Evolutionary conservation across 2,113 vertebrate genomes (phyloP), one percentile per base, ranked within the genome.

Genomic region (Callionymus lyra): DNA sequence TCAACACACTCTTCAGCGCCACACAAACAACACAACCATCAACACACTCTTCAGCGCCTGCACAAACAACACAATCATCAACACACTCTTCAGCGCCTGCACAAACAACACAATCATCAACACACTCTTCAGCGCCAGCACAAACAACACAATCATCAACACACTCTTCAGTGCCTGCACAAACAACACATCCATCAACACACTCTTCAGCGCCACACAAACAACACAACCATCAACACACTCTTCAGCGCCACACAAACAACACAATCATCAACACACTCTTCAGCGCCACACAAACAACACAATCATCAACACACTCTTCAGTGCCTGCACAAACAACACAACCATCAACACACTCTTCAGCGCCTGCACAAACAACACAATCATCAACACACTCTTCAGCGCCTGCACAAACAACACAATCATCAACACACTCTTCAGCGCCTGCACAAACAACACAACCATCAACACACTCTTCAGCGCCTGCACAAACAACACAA

Each of bases 241-340:
- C 12, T 15, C 36, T 45, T 42, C 17, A 48, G 36, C 38, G 33
- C 6, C 41, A 27, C 15, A 21, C 19, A 1, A 38, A 50, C 33
- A 59, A 41, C n/a, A 42, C 13, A 31, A 15, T 2, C 15, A 2
- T 31, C 10, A 34, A 15, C 8, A 34, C 16, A 6, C 12, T 15
- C 36, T 45, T 42, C 17, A 48, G 36, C 38, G 33, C 6, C 41
- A 27, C 15, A 21, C 19, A 1, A 38, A 50, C 33, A 59, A 41
- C n/a, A 42, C 13, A 31, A 15, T 2, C 15, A 2, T 31, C 10
- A 34, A 15, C 8, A 34, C 16, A 6, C 12, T 15, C 36, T 45
- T 42, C 17, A 48, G 36, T 36, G 33, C 6, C 41, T n/a, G 18
- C 15, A 21, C 19, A 1, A 38, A 50, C 33, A 59, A 41, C n/a